These are phyloP conservation scores for Acropora yongei DNA, from an alignment of 64 coral and sea anemone species.

Conservation along the genomic window DNA sequence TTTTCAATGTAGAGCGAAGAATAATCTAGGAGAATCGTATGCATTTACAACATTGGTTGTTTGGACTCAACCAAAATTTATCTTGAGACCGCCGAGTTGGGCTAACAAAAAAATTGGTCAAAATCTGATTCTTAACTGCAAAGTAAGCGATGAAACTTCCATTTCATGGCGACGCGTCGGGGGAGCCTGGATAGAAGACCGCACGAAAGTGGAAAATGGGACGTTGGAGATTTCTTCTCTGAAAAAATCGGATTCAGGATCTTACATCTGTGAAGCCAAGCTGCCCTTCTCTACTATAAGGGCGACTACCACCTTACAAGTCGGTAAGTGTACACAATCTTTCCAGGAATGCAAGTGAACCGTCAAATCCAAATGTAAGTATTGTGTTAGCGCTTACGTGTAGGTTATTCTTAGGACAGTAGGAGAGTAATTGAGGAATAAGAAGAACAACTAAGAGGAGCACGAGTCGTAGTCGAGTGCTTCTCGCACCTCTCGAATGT, in stretches of 20 bases:
- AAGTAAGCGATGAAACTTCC: not conserved
- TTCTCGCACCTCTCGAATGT: too few species aligned
- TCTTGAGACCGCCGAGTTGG: not conserved
- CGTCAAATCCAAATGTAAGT: too few species aligned
- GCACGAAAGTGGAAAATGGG: slow-evolving; percentile 4
- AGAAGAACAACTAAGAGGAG: too few species aligned
- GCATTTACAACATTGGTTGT: not conserved
- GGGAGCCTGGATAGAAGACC: not conserved
- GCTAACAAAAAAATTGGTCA: not conserved
- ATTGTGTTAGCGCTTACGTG: too few species aligned
- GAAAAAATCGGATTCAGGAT: not conserved
- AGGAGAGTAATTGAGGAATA: too few species aligned
- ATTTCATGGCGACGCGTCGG: slow-evolving; percentile 2
- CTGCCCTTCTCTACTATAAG: not conserved
- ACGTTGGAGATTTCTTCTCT: not conserved
- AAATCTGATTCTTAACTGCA: not conserved
- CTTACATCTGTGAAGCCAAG: slow-evolving; percentile 16
- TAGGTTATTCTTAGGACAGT: too few species aligned
- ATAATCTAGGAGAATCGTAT: not conserved
- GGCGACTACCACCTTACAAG: not conserved
- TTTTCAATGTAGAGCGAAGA: not conserved
- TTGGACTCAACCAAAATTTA: not conserved
- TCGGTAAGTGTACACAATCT: too few species aligned
- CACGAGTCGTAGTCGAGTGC: too few species aligned
- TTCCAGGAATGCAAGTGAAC: too few species aligned